A percentile compares a stretch with the other conserved stretches of the same genome.
These are phyloP conservation scores for Melipona beecheii DNA, from an alignment of 2,888 invertebrate genomes.

Conservation along the genomic window DNA sequence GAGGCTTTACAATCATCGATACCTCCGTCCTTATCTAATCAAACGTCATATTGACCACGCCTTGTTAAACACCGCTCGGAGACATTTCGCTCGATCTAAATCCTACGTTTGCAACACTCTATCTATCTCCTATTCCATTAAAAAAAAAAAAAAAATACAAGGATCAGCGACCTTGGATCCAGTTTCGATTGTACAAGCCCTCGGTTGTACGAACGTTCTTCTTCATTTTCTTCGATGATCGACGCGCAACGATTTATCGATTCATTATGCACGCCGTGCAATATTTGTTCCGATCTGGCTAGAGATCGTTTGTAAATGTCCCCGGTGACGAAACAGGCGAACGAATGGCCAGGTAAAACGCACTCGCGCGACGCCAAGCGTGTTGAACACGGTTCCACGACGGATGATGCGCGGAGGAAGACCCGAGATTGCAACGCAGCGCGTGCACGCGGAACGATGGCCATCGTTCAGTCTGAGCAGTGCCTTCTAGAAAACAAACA, in stretches of 20 bases:
- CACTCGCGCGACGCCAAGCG: not conserved
- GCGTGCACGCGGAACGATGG: conserved; percentile 40
- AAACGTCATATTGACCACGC: conserved; percentile 16
- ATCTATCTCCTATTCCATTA: not conserved
- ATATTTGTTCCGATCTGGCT: not conserved
- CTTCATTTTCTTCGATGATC: no score
- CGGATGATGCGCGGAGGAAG: conserved; percentile 1
- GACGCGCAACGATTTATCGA: not conserved
- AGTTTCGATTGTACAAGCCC: no score
- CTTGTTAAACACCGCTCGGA: conserved; percentile 1
- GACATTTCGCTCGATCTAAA: conserved; percentile 1
- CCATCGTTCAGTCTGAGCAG: conserved; percentile 57
- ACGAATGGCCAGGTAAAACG: not conserved
- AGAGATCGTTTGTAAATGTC: not conserved
- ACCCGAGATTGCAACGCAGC: not conserved
- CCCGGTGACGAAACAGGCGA: not conserved
- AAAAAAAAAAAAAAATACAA: not conserved
- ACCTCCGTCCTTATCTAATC: conserved; percentile 27
- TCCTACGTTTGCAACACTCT: not conserved
- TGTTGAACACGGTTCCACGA: not conserved
- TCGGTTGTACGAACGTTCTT: no score
- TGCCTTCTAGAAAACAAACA: conserved; percentile 80
- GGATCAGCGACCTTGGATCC: not conserved
- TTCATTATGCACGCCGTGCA: not conserved
- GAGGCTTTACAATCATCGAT: conserved; percentile 13